phyloP scores from a whole-genome alignment of 2,797 vertebrate genomes.

The Cygnus olor region DNA sequence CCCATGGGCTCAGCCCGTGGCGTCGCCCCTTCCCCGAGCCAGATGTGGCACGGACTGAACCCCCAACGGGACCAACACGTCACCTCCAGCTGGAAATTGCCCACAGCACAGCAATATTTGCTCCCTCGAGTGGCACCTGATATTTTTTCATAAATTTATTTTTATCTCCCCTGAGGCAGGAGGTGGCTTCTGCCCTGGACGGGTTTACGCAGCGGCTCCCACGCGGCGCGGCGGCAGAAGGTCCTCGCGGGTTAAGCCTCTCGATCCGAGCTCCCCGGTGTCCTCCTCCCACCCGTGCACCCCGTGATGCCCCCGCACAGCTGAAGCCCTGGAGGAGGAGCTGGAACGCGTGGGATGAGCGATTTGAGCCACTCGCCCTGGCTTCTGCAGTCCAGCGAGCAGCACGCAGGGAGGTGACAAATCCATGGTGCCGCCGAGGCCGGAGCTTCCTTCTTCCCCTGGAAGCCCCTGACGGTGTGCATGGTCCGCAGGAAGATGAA shows the following conservation, averaged over 20 bases:
- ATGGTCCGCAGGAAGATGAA: not conserved
- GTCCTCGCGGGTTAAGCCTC: not conserved
- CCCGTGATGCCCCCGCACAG: not conserved
- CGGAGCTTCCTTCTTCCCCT: no score
- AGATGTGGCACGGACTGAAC: no score
- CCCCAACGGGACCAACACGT: no score
- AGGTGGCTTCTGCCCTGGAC: no score
- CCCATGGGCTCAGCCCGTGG: not conserved
- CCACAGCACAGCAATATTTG: not conserved
- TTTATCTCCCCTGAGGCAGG: not conserved
- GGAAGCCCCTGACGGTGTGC: not conserved
- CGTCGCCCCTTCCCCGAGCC: not conserved
- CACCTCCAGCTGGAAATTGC: not conserved
- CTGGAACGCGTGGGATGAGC: not conserved
- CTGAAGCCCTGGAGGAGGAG: not conserved
- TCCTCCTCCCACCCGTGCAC: not conserved
- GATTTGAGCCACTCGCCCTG: not conserved
- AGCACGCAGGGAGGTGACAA: no score
- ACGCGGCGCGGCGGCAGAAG: not conserved
- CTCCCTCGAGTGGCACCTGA: not conserved
- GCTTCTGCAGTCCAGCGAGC: not conserved
- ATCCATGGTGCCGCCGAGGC: not conserved
- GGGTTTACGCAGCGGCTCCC: no score
- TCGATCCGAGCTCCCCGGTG: not conserved
- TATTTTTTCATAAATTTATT: accelerated